Conservation (phyloP, 2,113 vertebrate species). For the Elgaria multicarinata region DNA sequence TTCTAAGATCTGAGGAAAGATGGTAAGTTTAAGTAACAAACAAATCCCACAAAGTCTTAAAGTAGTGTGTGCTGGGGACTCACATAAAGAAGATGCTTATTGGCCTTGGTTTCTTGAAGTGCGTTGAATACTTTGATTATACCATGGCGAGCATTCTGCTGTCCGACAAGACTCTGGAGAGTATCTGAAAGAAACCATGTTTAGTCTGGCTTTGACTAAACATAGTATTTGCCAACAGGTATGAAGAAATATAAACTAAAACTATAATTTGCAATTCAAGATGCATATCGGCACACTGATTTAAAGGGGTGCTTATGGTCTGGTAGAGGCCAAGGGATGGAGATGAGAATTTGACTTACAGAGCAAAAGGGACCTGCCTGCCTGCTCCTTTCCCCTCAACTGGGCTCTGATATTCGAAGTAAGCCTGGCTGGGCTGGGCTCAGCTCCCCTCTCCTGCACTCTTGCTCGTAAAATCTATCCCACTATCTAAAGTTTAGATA, state of each 20-base stretch:
- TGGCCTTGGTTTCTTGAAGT: constrained; percentile 93
- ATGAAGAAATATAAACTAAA: background rate
- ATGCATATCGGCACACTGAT: background rate
- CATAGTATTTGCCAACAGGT: background rate
- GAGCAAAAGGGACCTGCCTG: background rate
- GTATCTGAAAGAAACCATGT: constrained; percentile 80
- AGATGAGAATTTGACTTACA: background rate
- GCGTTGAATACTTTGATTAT: constrained; percentile 97
- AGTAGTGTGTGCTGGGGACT: constrained; percentile 68
- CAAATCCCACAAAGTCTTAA: background rate
- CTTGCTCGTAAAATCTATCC: background rate
- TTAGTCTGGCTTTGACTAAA: constrained; percentile 4
- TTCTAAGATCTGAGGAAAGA: background rate
- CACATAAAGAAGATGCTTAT: constrained; percentile 98
- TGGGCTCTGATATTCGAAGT: background rate
- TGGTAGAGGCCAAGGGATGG: background rate
- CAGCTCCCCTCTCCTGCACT: background rate
- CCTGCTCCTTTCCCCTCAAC: background rate
- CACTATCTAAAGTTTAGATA: background rate
- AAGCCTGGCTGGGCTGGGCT: background rate
- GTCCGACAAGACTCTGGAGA: constrained; percentile 94
- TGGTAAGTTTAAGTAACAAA: background rate
- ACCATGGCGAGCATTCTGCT: constrained; percentile 95
- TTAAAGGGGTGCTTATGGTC: background rate
- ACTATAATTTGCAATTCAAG: background rate